Evolutionary conservation across 2,888 invertebrate species (phyloP), one percentile per base, ranked within the genome.

Genomic region (Aphidius colemani): DNA sequence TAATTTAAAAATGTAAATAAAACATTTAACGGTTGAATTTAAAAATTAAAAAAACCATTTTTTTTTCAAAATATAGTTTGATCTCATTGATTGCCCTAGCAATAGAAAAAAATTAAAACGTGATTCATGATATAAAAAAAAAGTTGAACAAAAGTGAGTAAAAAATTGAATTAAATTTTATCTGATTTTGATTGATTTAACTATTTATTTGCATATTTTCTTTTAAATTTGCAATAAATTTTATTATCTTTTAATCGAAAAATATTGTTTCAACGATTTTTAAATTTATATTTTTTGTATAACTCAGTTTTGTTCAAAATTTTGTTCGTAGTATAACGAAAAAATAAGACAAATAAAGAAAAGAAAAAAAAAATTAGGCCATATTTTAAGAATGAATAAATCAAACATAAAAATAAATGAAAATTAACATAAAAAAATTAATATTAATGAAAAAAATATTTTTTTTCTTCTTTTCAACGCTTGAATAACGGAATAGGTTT

Each of bases 321-420:
- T 40, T 67, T 58, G 9, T 48, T 60, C 48, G 50, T 61, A 43
- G 50, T 53, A 64, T 60, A 65, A 67, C 60, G 62, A 68, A 70
- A 61, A 63, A 71, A 69, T 70, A 72, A 30, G 30, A 30, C 30
- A 30, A 30, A 30, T 30, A 73, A 75, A 75, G 74, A 75, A 75
- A 72, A 75, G 69, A 70, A 71, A 69, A 71, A 69, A 67, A 71
- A 72, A 72, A 76, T 73, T 71, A 74, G 69, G 73, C 74, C 72
- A 76, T 18, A 18, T 74, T 75, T 75, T 75, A 75, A 76, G 75
- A 75, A 69, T 70, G 64, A 66, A 61, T 63, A 57, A 65, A 62
- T 51, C 60, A 61, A 66, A 64, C 53, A 55, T 40, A 53, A 63
- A 66, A 65, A 62, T 60, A 67, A 70, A 65, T 65, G 60, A 55